phyloP scores from a whole-genome alignment of 2,888 invertebrate genomes.

The Morpho helenor region DNA sequence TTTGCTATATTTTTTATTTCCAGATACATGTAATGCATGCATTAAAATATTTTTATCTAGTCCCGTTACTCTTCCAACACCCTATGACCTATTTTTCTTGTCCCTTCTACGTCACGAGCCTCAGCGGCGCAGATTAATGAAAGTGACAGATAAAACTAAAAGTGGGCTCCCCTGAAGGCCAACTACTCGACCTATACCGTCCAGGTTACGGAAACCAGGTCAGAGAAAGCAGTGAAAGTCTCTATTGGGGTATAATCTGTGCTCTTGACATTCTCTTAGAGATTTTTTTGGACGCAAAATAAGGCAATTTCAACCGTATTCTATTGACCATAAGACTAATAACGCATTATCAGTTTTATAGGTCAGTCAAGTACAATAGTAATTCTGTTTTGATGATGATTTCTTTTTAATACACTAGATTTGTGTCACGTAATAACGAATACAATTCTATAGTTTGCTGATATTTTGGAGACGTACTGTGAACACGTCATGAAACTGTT shows the following conservation, averaged over 20 bases:
- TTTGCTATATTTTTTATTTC: too few relatives aligned
- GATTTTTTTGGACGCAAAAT: constrained; percentile 19
- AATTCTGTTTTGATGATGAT: constrained; percentile 26
- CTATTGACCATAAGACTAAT: background rate
- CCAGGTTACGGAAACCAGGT: constrained; percentile 45
- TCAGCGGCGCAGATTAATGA: constrained; percentile 55
- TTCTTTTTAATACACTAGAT: constrained; percentile 27
- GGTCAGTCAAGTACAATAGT: constrained; percentile 18
- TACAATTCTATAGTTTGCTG: too few relatives aligned
- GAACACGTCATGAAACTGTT: too few relatives aligned
- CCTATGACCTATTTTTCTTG: constrained; percentile 34
- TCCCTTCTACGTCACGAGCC: constrained; percentile 57
- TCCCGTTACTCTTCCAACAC: constrained; percentile 6
- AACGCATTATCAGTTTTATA: constrained; percentile 11
- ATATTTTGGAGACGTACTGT: too few relatives aligned
- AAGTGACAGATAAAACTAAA: constrained; percentile 69
- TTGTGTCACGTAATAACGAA: constrained; percentile 13
- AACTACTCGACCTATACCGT: constrained; percentile 60
- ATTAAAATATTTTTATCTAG: too few relatives aligned
- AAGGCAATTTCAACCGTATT: constrained; percentile 14
- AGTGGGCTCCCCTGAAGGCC: constrained; percentile 67
- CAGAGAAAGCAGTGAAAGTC: constrained; percentile 72
- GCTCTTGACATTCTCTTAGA: constrained; percentile 60
- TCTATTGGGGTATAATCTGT: constrained; percentile 61
- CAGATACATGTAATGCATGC: too few relatives aligned